These are phyloP conservation scores for Tetramorium bicarinatum DNA, from an alignment of 2,888 invertebrate species.

Conservation along the genomic window DNA sequence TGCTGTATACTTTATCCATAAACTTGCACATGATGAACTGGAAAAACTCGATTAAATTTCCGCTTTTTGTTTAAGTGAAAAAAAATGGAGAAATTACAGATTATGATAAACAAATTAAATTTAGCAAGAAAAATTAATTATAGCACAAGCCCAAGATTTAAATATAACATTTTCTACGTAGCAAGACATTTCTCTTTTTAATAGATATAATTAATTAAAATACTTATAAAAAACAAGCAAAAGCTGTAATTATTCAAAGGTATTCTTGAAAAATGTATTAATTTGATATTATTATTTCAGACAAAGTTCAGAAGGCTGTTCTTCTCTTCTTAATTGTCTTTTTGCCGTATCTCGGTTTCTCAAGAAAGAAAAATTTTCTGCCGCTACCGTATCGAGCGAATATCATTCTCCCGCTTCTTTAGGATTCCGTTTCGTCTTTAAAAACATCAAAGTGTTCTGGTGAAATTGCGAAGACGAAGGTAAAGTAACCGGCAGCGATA, in stretches of 20 bases:
- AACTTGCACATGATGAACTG: slow-evolving; percentile 76
- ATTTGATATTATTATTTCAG: not conserved
- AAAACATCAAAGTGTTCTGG: slow-evolving; percentile 43
- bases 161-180: not conserved
- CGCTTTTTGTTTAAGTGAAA: not conserved
- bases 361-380: not conserved
- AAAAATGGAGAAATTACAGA: not conserved
- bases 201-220: not conserved
- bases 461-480: slow-evolving; percentile 35
- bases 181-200: not conserved
- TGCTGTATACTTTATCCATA: slow-evolving; percentile 76
- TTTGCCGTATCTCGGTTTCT: not conserved
- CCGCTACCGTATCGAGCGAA: slow-evolving; percentile 8
- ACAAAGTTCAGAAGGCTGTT: not conserved
- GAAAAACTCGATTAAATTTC: slow-evolving; percentile 13
- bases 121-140: not conserved
- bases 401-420: slow-evolving; percentile 15
- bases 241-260: not conserved
- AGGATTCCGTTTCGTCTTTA: slow-evolving; percentile 12
- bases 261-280: not conserved
- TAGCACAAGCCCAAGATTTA: not conserved
- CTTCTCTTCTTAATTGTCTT: not conserved
- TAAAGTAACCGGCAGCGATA: slow-evolving; percentile 40
- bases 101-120: not conserved
- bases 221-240: not conserved